Base-by-base conservation (phyloP, 2,113 vertebrate genomes). In the Rhizomys pruinosus region DNA sequence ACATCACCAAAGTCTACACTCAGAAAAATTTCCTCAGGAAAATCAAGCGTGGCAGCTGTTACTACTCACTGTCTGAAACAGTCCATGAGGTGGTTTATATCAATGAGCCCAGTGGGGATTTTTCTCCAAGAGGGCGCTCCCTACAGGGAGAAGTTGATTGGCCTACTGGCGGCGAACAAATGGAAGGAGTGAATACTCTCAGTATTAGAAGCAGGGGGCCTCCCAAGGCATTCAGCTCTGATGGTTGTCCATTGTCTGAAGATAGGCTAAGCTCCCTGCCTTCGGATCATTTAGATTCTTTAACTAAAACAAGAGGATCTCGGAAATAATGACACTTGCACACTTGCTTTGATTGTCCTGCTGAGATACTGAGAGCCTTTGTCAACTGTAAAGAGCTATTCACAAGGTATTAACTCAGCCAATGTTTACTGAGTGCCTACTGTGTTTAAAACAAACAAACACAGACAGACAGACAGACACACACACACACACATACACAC, bases 11-110 rank as follows among this genome's bases (percentile, higher is more conserved):
- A 96, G 84, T 85, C 52, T 71, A 86, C 34, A 39, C 27, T 57
- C 66, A 80, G 64, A 87, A 89, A 87, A n/a, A 81, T 93, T 32
- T 94, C 52, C 55, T 94, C 95, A 74, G 72, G 84, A 89, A 52
- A 86, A 9, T 90, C 52, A 94, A 91, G 39, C n/a, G 44, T 25
- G 55, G 72, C 77, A 91, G 34, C 86, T 81, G 32, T 92, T 87
- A 84, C 71, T 72, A 52, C 59, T 87, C 76, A 90, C 47, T 76
- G 79, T 94, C 57, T 89, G 92, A 95, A 92, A 47, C 3, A 64
- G 92, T 94, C n/a, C 9, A 42, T 63, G 52, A 69, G 61, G 72
- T 72, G 9, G 32, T 93, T 92, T 87, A 55, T 34, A 91, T 77
- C 77, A 94, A 55, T 84, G 44, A 92, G 73, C 16, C n/a, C 29